Conservation (phyloP, 2,113 vertebrate genomes). For the Caranx ignobilis region DNA sequence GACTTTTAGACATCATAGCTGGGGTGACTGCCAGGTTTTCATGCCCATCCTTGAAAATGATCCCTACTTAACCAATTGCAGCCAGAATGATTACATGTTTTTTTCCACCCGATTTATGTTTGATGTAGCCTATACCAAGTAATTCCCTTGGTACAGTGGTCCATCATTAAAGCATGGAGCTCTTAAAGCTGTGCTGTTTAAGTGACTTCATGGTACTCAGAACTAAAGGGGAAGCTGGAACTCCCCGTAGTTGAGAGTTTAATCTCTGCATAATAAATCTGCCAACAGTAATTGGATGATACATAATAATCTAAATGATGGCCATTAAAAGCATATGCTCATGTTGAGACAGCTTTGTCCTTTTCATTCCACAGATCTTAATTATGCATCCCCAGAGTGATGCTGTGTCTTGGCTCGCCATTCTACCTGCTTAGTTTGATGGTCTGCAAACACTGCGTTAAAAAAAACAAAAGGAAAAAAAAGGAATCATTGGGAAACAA, state of each 20-base stretch:
- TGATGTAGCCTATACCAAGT: constrained; percentile 29
- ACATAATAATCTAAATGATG: constrained; percentile 56
- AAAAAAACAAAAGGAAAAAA: constrained; percentile 30
- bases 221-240: constrained; percentile 30
- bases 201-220: constrained; percentile 27
- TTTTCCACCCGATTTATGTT: constrained; percentile 35
- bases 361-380: constrained; percentile 58
- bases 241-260: constrained; percentile 42
- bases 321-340: constrained; percentile 62
- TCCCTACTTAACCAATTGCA: constrained; percentile 46
- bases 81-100: constrained; percentile 22
- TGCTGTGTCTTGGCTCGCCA: constrained; percentile 26
- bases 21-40: constrained; percentile 40
- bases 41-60: constrained; percentile 56
- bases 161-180: constrained; percentile 23
- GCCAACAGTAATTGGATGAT: constrained; percentile 58
- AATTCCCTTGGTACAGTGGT: background rate
- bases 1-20: constrained; percentile 25
- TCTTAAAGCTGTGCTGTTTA: constrained; percentile 27
- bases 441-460: constrained; percentile 37
- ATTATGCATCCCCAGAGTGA: constrained; percentile 73
- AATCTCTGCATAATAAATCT: constrained; percentile 57
- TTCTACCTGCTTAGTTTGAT: constrained; percentile 53
- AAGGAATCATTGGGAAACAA: constrained; percentile 18
- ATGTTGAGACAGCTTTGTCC: constrained; percentile 61